phyloP scores from a whole-genome alignment of 2,113 vertebrate genomes.

The Procapra przewalskii region DNA sequence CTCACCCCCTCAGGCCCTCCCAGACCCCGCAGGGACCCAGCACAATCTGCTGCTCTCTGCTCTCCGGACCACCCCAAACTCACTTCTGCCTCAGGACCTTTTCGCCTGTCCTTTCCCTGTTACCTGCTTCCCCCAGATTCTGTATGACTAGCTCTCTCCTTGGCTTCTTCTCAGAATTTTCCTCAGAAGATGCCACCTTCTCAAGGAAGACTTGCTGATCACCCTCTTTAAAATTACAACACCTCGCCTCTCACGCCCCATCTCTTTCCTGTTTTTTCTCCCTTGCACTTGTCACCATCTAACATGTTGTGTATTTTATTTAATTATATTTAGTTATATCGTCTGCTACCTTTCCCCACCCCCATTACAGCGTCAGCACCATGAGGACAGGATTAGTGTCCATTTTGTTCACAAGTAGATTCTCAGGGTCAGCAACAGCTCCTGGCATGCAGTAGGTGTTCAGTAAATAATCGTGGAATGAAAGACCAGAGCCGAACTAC shows the following conservation, averaged over 20 bases:
- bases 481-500: neutral
- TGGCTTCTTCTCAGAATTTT: neutral
- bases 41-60: neutral
- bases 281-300: neutral
- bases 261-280: neutral
- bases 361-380: neutral
- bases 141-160: neutral
- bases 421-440: neutral
- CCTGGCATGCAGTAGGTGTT: neutral
- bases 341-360: neutral
- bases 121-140: neutral
- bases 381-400: too few relatives aligned
- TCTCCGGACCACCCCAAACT: neutral
- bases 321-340: neutral
- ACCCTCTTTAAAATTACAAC: neutral
- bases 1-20: neutral
- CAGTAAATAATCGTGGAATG: neutral
- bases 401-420: neutral
- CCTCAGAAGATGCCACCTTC: neutral
- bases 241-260: accelerated
- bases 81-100: slow-evolving; percentile 5
- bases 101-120: neutral
- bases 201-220: neutral
- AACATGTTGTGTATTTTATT: neutral
- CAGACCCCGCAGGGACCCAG: neutral